Evolutionary conservation across 1,140 invertebrate genomes (phyloP).

Genomic region (Listronotus oregonensis): DNA sequence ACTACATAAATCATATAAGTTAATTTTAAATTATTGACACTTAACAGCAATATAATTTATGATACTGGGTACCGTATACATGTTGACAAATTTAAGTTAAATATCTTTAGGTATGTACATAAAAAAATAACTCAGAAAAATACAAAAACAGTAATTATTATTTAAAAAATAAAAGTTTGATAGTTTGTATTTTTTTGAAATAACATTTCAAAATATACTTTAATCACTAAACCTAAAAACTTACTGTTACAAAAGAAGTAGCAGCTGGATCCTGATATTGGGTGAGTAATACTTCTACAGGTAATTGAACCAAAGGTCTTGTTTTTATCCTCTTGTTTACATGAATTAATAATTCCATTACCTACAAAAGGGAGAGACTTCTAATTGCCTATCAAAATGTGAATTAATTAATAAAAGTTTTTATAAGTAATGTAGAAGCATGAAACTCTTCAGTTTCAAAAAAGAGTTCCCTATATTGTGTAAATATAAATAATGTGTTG

Average conservation of each 20-base stretch:
- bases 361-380: constrained; percentile 58
- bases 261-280: constrained; percentile 80
- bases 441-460: background rate
- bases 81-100: too few relatives aligned
- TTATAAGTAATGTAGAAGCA: too few relatives aligned
- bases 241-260: constrained; percentile 83
- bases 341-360: constrained; percentile 92
- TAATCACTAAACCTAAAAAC: constrained; percentile 44
- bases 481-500: too few relatives aligned
- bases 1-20: too few relatives aligned
- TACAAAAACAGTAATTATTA: background rate
- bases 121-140: too few relatives aligned
- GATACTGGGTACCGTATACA: too few relatives aligned
- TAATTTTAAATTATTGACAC: too few relatives aligned
- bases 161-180: background rate
- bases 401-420: too few relatives aligned
- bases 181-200: constrained; percentile 29
- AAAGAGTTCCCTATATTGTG: too few relatives aligned
- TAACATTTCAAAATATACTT: background rate
- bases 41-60: too few relatives aligned
- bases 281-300: constrained; percentile 80
- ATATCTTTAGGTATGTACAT: too few relatives aligned
- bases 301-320: constrained; percentile 80
- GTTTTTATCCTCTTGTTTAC: constrained; percentile 89
- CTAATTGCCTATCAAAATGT: too few relatives aligned